Evolutionary conservation across 2,797 vertebrate genomes (phyloP).

Genomic region (Glyptemys insculpta): DNA sequence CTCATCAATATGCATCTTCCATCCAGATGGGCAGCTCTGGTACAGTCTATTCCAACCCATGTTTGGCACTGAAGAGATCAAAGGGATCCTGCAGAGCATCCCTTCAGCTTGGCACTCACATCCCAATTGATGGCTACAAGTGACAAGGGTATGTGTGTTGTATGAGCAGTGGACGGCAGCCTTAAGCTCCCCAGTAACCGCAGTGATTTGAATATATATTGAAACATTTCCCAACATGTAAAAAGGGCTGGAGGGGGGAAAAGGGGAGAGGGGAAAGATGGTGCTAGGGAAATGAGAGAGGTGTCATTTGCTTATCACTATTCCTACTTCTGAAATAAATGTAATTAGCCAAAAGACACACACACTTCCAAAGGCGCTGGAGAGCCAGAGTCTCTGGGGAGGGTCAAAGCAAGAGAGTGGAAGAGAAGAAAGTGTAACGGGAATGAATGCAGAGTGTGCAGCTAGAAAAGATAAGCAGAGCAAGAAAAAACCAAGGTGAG

Average conservation of each 20-base stretch:
- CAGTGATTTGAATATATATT: constrained; percentile 25
- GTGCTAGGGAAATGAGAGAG: accelerated
- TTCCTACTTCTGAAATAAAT: background rate
- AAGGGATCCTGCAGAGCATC: background rate
- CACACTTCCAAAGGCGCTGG: background rate
- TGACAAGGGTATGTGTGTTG: background rate
- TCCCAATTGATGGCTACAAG: background rate
- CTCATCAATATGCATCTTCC: accelerated
- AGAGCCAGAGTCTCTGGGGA: background rate
- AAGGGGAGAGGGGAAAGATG: accelerated
- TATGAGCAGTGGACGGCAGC: background rate
- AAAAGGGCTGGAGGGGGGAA: background rate
- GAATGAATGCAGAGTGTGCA: accelerated
- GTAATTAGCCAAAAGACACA: background rate
- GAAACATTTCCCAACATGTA: background rate
- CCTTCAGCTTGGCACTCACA: background rate
- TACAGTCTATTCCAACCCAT: accelerated
- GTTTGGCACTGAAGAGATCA: background rate
- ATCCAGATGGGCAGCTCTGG: background rate
- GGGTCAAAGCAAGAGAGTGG: accelerated
- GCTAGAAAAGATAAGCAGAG: background rate
- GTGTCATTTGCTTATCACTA: background rate
- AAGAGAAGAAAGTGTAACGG: accelerated
- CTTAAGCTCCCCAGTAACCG: accelerated
- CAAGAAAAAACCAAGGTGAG: background rate